A percentile compares a stretch with the other conserved stretches of the same genome.
phyloP scores from a whole-genome alignment of 35 echinoderm and acorn worm genomes.

The Nesometra sesokonis region DNA sequence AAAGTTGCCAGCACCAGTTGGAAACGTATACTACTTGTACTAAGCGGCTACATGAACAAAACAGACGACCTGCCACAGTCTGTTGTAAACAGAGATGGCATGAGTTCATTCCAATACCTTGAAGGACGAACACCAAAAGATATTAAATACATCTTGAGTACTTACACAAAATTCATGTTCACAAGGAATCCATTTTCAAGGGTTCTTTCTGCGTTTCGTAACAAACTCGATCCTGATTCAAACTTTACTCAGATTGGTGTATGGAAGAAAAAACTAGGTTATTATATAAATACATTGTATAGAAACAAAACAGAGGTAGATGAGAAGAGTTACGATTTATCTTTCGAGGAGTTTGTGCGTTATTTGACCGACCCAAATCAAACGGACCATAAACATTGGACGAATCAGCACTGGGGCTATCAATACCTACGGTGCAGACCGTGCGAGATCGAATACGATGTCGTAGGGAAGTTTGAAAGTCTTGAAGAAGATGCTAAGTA shows the following conservation, averaged over 20 bases:
- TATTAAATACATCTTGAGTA: conserved; percentile 34
- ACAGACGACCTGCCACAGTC: conserved; percentile 49
- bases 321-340: conserved; percentile 13
- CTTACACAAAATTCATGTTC: conserved; percentile 94
- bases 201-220: conserved; percentile 69
- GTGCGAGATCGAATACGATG: conserved; percentile 75
- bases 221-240: conserved; percentile 73
- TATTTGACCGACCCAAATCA: conserved; percentile 6
- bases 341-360: conserved; percentile 46
- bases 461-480: conserved; percentile 91
- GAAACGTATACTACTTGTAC: conserved; percentile 76
- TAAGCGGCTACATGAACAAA: conserved; percentile 30
- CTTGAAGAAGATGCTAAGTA: conserved; percentile 54
- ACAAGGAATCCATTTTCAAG: conserved; percentile 76
- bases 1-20: conserved; percentile 90
- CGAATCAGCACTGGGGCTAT: conserved; percentile 31
- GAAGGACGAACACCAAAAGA: conserved; percentile 12
- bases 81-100: conserved; percentile 40
- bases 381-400: conserved; percentile 15
- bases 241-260: conserved; percentile 39
- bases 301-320: not conserved
- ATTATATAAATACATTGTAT: conserved; percentile 30
- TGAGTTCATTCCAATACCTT: conserved; percentile 32
- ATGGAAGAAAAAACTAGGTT: conserved; percentile 53
- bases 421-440: conserved; percentile 48